Base-by-base conservation (phyloP, 2,113 vertebrate genomes). In the Neolamprologus toae region DNA sequence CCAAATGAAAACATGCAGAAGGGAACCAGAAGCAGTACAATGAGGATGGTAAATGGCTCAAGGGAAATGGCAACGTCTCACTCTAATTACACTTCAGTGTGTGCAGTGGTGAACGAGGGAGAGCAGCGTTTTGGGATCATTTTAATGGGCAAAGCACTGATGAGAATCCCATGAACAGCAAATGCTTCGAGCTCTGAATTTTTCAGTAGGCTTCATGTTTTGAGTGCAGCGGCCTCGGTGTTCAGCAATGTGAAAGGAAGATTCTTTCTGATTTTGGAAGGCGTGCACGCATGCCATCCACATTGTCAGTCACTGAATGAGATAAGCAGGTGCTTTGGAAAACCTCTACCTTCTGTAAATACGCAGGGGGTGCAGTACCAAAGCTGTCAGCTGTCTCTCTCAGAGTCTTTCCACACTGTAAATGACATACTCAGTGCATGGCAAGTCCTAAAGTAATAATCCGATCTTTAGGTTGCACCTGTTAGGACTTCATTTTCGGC, bases 21-120 rank as follows among this genome's bases (percentile, higher is more conserved):
- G 73, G 40, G 82, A 94, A 87, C 84, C 89, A 88, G 90, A 86
- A 87, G 83, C 89, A 71, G 80, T 76, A 86, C 83, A 88, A 76
- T 83, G 88, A 81, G 47, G 90, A 90, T 89, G 80, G 88, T 63
- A 89, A 95, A 92, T 89, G 83, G 55, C 92, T 88, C 88, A 33
- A 37, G 92, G 93, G 92, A 93, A 85, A 89, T 68, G 76, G 57
- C 85, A 93, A 51, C 84, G 83, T 92, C 92, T 90, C 76, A 88
- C 82, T 91, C 88, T 95, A 94, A 95, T 94, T 93, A 95, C 90
- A 93, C 90, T 93, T 90, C 79, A 79, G 85, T 90, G 89, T 81
- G 61, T 93, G 91, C 86, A 76, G 86, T 79, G 66, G 90, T 88
- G 90, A 90, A 89, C 40, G 19, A 86, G 80, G 63, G 76, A 88